A percentile compares a stretch with the other conserved stretches of the same genome.
These are phyloP conservation scores for Crocodylus rhombifer DNA, from an alignment of 2,797 vertebrate species.

Conservation along the genomic window DNA sequence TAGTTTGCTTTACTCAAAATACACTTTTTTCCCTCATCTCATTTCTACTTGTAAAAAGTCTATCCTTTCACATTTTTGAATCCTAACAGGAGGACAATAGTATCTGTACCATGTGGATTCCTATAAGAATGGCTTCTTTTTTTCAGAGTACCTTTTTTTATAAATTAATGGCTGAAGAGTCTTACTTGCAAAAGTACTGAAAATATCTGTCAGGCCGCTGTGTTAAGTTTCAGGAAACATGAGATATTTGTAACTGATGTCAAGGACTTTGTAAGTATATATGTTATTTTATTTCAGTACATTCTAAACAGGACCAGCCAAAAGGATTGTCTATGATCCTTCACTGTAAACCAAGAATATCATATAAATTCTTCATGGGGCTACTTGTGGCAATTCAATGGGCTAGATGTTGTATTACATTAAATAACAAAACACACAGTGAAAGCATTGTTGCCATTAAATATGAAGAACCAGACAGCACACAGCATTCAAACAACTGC, in stretches of 20 bases:
- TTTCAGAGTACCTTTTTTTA: conserved; percentile 41
- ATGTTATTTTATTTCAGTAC: conserved; percentile 10
- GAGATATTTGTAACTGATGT: not conserved
- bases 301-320: not conserved
- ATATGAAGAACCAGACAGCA: conserved; percentile 37
- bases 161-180: conserved; percentile 5
- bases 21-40: conserved; percentile 30
- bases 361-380: conserved; percentile 12
- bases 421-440: conserved; percentile 31
- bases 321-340: not conserved
- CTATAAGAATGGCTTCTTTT: conserved; percentile 32
- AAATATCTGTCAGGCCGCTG: conserved; percentile 30
- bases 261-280: conserved; percentile 13
- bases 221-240: conserved; percentile 18
- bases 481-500: not conserved
- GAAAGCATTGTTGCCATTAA: conserved; percentile 27
- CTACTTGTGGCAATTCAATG: conserved; percentile 42
- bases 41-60: not conserved
- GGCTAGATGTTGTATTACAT: not conserved
- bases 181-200: conserved; percentile 27
- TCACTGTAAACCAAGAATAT: not conserved
- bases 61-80: conserved; percentile 41
- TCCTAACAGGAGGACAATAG: conserved; percentile 22
- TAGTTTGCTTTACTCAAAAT: not conserved
- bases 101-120: not conserved